Percentiles rank a stretch among this genome's conserved stretches.
These are phyloP conservation scores for Planococcus citri DNA, from an alignment of 1,140 invertebrate genomes.

Conservation along the genomic window DNA sequence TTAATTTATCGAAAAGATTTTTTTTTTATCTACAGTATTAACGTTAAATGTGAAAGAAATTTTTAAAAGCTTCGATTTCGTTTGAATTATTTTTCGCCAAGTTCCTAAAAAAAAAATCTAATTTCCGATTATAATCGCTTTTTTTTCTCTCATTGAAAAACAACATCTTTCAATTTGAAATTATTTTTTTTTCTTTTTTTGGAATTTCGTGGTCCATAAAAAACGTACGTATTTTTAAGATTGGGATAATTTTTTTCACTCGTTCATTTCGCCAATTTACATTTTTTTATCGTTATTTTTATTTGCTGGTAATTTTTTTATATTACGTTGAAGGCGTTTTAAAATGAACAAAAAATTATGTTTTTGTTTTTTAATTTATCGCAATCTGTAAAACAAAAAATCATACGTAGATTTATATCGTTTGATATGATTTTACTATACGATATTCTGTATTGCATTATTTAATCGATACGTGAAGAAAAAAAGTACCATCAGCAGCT, in stretches of 20 bases:
- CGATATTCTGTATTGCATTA: no score
- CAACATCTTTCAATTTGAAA: no score
- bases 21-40: background rate
- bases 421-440: no score
- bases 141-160: no score
- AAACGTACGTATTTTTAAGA: background rate
- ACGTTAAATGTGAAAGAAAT: conserved; percentile 9
- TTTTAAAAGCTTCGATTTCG: background rate
- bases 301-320: background rate
- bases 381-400: no score
- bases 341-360: background rate
- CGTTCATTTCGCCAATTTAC: background rate
- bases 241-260: background rate
- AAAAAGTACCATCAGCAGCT: background rate
- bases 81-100: background rate
- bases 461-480: no score
- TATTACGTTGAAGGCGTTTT: background rate
- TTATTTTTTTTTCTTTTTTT: background rate
- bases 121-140: background rate
- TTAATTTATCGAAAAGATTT: background rate
- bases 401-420: no score
- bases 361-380: no score
- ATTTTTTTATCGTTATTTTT: background rate
- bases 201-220: background rate
- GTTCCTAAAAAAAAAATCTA: background rate